A percentile compares a stretch with the other conserved stretches of the same genome.
These are phyloP conservation scores for Rhinatrema bivittatum DNA, from an alignment of 2,797 vertebrate species.

Conservation along the genomic window DNA sequence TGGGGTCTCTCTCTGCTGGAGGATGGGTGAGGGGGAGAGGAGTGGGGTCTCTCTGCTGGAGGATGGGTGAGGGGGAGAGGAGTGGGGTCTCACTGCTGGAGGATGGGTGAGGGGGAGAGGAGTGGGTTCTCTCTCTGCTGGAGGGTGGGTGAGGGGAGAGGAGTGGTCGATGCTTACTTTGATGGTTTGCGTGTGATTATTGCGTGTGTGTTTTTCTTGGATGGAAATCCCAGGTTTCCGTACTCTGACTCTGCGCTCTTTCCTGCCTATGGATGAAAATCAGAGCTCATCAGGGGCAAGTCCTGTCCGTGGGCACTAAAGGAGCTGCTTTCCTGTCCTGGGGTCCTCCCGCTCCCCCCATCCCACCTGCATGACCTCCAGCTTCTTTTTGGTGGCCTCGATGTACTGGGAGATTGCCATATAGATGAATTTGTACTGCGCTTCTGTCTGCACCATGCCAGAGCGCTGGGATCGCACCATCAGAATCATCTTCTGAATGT, in stretches of 20 bases:
- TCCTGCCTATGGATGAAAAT: constrained; percentile 46
- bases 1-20: too few relatives aligned
- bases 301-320: neutral
- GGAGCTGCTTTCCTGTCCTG: too few relatives aligned
- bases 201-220: constrained; percentile 54
- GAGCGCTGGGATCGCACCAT: constrained; percentile 93
- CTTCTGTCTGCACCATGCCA: constrained; percentile 96
- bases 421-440: constrained; percentile 97
- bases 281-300: neutral
- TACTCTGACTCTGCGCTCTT: constrained; percentile 70
- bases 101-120: too few relatives aligned
- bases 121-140: too few relatives aligned
- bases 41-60: too few relatives aligned
- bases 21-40: too few relatives aligned
- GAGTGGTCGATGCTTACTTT: constrained; percentile 68
- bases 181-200: constrained; percentile 69
- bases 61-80: too few relatives aligned
- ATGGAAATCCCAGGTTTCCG: constrained; percentile 74
- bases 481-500: constrained; percentile 92
- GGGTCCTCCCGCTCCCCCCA: neutral
- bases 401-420: constrained; percentile 87
- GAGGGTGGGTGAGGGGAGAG: too few relatives aligned
- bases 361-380: constrained; percentile 70
- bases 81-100: too few relatives aligned
- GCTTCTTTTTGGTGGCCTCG: constrained; percentile 74